Percentiles rank a stretch among this genome's conserved stretches.
These are phyloP conservation scores for Watsonalla cultraria DNA, from an alignment of 2,888 invertebrate species.

Conservation along the genomic window DNA sequence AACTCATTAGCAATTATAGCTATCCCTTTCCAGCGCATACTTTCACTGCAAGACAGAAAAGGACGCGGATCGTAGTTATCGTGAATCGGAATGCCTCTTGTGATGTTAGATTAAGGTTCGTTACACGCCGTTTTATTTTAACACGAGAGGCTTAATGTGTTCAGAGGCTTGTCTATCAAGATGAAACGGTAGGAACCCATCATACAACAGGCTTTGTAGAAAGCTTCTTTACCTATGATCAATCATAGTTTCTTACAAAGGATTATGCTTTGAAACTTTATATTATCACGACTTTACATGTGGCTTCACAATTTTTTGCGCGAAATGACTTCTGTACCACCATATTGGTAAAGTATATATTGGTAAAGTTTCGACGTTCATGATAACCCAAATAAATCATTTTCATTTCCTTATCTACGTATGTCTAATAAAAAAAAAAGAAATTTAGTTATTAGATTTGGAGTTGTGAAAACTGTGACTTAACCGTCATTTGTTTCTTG, in stretches of 20 bases:
- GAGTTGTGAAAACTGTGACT: no score
- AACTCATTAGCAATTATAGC: constrained; percentile 52
- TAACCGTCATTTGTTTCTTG: no score
- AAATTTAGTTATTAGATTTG: no score
- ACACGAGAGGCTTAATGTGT: neutral
- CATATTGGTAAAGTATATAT: no score
- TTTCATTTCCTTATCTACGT: no score
- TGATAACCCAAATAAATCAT: no score
- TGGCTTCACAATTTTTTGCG: no score
- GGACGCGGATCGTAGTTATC: constrained; percentile 35
- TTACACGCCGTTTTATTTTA: neutral
- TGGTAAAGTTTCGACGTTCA: no score
- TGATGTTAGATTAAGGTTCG: constrained; percentile 30
- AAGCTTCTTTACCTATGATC: neutral
- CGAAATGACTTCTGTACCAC: no score
- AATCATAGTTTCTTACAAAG: neutral
- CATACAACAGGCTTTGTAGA: neutral
- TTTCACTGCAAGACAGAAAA: constrained; percentile 35
- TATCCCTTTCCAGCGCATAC: constrained; percentile 36
- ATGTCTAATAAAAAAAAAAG: no score
- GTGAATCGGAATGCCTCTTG: constrained; percentile 44
- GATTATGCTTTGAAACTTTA: no score
- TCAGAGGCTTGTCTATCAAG: neutral
- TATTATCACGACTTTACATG: no score
- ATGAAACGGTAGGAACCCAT: neutral